Conservation (phyloP, 30 jellyfish, hydroid and myxozoan species). For the Cassiopea xamachana region DNA sequence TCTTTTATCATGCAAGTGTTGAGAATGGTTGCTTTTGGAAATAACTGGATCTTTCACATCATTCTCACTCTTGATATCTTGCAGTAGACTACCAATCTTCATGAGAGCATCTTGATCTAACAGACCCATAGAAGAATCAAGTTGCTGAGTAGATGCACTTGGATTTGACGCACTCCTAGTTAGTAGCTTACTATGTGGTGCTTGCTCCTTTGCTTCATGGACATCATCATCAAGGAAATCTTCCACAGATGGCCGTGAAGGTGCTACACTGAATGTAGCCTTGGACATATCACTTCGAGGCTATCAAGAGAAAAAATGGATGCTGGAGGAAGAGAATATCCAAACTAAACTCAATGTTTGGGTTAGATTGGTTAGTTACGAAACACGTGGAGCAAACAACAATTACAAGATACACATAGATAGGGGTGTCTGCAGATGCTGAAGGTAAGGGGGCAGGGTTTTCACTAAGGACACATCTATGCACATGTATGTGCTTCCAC, state of each 20-base stretch:
- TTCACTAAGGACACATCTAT: no score
- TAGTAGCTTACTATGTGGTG: slow-evolving; percentile 11
- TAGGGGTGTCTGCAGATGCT: no score
- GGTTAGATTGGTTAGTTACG: no score
- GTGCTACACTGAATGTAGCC: slow-evolving; percentile 52
- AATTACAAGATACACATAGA: no score
- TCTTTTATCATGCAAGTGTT: background rate
- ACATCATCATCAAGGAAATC: slow-evolving; percentile 81
- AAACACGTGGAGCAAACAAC: no score
- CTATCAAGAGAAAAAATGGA: slow-evolving; percentile 26
- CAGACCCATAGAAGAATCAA: slow-evolving; percentile 21
- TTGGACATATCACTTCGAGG: slow-evolving; percentile 87
- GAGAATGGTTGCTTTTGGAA: background rate
- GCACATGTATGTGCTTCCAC: no score
- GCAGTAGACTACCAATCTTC: slow-evolving; percentile 33
- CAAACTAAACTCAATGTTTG: no score
- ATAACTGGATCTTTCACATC: background rate
- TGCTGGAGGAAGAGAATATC: background rate
- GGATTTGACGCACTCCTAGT: slow-evolving; percentile 38
- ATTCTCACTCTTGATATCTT: slow-evolving; percentile 41
- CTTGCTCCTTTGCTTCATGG: background rate
- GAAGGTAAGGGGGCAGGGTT: no score
- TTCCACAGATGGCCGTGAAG: slow-evolving; percentile 85
- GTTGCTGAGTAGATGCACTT: background rate
- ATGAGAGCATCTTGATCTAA: slow-evolving; percentile 31